Percentiles rank a stretch among this genome's conserved stretches.
These are phyloP conservation scores for Scotopteryx bipunctaria DNA, from an alignment of 2,888 invertebrate genomes.

Conservation along the genomic window DNA sequence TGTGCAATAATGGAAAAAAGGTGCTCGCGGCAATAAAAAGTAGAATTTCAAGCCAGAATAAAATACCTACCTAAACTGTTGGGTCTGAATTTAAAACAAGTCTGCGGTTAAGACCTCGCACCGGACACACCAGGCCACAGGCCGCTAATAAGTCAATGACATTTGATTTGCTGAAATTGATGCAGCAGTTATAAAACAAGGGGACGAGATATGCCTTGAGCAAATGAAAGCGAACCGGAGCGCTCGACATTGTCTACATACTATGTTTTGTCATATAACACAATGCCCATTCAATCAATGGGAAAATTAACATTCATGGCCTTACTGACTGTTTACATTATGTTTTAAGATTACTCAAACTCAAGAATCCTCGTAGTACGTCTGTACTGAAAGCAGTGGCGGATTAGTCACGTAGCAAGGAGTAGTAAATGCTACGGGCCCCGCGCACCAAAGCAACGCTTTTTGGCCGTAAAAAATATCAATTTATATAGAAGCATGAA, in stretches of 20 bases:
- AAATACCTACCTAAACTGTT: not conserved
- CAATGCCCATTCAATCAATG: slow-evolving; percentile 20
- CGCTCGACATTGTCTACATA: slow-evolving; percentile 9
- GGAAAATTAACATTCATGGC: slow-evolving; percentile 26
- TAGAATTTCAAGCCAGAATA: no score
- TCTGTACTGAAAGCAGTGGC: no score
- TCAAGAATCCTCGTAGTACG: no score
- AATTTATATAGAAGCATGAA: no score
- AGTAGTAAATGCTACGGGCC: no score
- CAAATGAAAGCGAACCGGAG: slow-evolving; percentile 8
- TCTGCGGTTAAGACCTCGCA: not conserved
- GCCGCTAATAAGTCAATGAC: slow-evolving; percentile 26
- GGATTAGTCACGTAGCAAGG: no score
- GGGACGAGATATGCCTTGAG: slow-evolving; percentile 16
- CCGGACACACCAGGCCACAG: not conserved
- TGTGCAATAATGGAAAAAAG: no score
- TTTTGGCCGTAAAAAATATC: no score
- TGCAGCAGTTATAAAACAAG: slow-evolving; percentile 20
- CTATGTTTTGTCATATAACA: slow-evolving; percentile 1
- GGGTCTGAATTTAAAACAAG: not conserved
- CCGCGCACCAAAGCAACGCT: no score
- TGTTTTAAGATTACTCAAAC: not conserved
- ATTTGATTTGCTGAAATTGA: slow-evolving; percentile 37
- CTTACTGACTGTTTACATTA: slow-evolving; percentile 5
- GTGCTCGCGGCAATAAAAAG: no score